A percentile compares a stretch with the other conserved stretches of the same genome.
Conservation (phyloP, 2,888 invertebrate species). For the Clusia tigrina region DNA sequence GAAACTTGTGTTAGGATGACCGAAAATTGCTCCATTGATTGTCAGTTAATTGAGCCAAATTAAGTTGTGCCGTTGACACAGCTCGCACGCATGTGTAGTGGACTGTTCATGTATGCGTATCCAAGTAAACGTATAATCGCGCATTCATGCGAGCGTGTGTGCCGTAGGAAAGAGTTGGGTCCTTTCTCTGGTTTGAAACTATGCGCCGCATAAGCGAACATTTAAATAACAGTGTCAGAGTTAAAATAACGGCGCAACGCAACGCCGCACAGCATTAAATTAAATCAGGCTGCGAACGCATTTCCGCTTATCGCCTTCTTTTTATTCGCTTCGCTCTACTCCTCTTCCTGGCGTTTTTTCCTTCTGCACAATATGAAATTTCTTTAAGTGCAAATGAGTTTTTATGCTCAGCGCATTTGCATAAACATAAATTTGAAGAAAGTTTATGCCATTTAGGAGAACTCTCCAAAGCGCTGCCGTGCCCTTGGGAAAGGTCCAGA, state of each 20-base stretch:
- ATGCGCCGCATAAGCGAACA: no score
- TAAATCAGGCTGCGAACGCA: not conserved
- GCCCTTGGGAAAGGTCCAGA: not conserved
- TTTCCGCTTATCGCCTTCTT: not conserved
- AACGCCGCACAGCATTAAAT: not conserved
- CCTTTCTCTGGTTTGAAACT: no score
- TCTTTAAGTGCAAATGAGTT: not conserved
- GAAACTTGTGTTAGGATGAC: no score
- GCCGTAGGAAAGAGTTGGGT: no score
- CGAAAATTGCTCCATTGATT: conserved; percentile 5
- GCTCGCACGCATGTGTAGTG: no score
- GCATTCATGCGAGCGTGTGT: no score
- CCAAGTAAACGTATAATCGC: no score
- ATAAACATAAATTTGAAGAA: not conserved
- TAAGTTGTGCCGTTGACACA: no score
- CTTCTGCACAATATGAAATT: not conserved
- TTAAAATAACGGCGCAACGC: not conserved
- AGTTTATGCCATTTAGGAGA: conserved; percentile 4
- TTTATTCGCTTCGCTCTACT: not conserved
- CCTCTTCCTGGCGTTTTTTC: not conserved
- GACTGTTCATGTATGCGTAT: no score
- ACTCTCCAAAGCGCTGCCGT: not conserved
- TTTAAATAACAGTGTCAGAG: no score
- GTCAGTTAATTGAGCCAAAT: not conserved
- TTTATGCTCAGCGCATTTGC: not conserved